phyloP scores from a whole-genome alignment of 2,888 invertebrate genomes.

The Mesorhabditis sp. region DNA sequence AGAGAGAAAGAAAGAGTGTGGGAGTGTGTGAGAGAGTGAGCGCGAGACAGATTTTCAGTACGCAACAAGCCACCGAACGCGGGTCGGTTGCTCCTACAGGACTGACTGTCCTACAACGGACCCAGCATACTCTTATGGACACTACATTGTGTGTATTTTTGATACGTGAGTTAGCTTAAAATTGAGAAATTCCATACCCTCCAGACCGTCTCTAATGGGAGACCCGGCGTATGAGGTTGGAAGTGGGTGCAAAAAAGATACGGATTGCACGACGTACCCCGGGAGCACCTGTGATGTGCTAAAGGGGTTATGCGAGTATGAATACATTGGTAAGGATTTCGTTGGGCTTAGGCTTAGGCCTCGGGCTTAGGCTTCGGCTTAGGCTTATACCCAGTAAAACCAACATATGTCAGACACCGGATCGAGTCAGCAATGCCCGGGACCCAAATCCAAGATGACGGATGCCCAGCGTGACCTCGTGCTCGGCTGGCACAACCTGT shows the following conservation, averaged over 20 bases:
- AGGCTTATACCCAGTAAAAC: background rate
- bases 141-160: too few species aligned
- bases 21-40: too few species aligned
- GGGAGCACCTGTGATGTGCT: slow-evolving; percentile 4
- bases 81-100: too few species aligned
- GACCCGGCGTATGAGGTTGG: background rate
- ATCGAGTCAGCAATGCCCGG: background rate
- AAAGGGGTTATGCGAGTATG: background rate
- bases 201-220: background rate
- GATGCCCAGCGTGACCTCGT: background rate
- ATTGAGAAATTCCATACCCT: too few species aligned
- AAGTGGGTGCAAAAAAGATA: background rate
- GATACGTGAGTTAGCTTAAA: too few species aligned
- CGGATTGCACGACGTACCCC: background rate
- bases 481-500: slow-evolving; percentile 1
- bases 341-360: too few species aligned
- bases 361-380: too few species aligned
- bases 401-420: background rate
- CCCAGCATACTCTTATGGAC: background rate
- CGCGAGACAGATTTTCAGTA: too few species aligned
- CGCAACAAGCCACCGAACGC: too few species aligned
- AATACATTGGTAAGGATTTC: background rate
- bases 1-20: too few species aligned
- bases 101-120: background rate
- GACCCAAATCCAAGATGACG: background rate